Percentiles rank a stretch among this genome's conserved stretches.
Evolutionary conservation across 2,888 invertebrate genomes (phyloP).

Genomic region (Melolontha melolontha): DNA sequence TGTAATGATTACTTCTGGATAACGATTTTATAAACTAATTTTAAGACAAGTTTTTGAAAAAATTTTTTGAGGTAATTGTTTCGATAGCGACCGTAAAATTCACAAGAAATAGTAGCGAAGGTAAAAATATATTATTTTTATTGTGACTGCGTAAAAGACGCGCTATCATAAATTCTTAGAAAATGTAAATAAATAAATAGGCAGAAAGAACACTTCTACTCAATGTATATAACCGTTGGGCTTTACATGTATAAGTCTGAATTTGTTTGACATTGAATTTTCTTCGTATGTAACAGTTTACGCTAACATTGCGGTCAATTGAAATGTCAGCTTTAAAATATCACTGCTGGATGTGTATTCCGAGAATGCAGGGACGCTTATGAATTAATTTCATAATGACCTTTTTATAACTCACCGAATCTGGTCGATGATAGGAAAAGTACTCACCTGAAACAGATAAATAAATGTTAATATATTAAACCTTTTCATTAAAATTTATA

Average conservation of each 20-base stretch:
- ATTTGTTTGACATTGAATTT: conserved; percentile 11
- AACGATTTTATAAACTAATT: no score
- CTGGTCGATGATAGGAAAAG: conserved; percentile 1
- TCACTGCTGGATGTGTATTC: conserved; percentile 22
- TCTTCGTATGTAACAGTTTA: conserved; percentile 4
- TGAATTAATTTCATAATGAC: conserved; percentile 29
- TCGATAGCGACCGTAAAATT: no score
- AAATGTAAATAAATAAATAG: no score
- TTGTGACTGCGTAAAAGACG: no score
- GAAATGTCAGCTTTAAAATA: conserved; percentile 25
- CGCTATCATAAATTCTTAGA: no score
- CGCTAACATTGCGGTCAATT: conserved; percentile 19
- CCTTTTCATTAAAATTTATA: no score
- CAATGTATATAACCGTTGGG: background rate
- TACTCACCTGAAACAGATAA: conserved; percentile 31
- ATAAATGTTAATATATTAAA: no score
- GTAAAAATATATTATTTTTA: no score
- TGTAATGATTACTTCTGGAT: no score
- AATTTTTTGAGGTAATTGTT: no score
- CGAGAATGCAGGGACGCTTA: background rate
- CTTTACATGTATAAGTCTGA: background rate
- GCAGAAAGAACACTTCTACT: background rate
- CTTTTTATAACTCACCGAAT: conserved; percentile 21
- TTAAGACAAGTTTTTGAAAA: no score
- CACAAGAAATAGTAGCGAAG: no score